A percentile compares a stretch with the other conserved stretches of the same genome.
Evolutionary conservation across 2,888 invertebrate genomes (phyloP).

Genomic region (Orchestes rusci): DNA sequence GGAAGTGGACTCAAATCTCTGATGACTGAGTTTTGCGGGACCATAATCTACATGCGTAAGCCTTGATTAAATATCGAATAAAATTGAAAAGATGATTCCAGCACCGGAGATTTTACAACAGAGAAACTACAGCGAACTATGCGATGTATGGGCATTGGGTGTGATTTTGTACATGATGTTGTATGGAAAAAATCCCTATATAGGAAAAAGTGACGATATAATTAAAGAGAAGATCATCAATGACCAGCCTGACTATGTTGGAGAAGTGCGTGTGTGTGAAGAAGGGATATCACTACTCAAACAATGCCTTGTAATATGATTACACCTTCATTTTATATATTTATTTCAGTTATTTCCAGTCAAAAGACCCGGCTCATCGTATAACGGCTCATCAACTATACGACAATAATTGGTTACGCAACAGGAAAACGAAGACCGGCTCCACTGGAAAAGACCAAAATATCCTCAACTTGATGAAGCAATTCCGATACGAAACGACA

Average conservation of each 20-base stretch:
- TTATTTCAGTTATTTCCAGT: slow-evolving; percentile 22
- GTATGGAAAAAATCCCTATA: slow-evolving; percentile 41
- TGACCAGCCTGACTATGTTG: slow-evolving; percentile 32
- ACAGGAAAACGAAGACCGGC: slow-evolving; percentile 26
- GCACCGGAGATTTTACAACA: slow-evolving; percentile 52
- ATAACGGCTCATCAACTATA: slow-evolving; percentile 48
- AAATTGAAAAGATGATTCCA: slow-evolving; percentile 20
- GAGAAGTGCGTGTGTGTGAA: too few relatives aligned
- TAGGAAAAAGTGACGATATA: slow-evolving; percentile 34
- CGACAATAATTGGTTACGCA: slow-evolving; percentile 44
- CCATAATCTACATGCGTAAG: slow-evolving; percentile 50
- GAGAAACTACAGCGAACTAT: slow-evolving; percentile 51
- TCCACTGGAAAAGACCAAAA: slow-evolving; percentile 34
- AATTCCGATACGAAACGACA: slow-evolving; percentile 29
- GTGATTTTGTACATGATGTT: slow-evolving; percentile 49
- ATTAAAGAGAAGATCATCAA: slow-evolving; percentile 37
- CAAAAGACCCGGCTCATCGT: slow-evolving; percentile 48
- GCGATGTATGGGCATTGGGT: slow-evolving; percentile 55
- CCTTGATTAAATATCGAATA: not conserved
- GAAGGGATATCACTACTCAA: too few relatives aligned
- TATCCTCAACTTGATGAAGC: slow-evolving; percentile 45
- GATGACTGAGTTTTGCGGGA: slow-evolving; percentile 52
- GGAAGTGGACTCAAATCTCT: slow-evolving; percentile 47
- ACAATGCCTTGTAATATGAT: too few relatives aligned
- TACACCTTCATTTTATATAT: too few relatives aligned